Conservation (phyloP, 2,797 vertebrate species). For the Poecilia velifera region DNA sequence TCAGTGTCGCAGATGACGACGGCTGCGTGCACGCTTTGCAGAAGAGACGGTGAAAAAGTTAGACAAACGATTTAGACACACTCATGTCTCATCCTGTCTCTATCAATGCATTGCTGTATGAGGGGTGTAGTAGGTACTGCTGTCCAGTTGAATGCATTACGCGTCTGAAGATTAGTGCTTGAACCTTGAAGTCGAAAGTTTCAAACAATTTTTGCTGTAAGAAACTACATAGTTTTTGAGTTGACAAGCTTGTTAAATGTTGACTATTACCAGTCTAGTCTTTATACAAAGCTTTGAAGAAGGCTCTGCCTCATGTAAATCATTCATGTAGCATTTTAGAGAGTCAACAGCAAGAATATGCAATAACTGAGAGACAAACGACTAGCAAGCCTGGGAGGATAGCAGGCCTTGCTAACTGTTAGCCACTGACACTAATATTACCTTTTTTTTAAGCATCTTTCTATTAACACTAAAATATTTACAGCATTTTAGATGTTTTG, state of each 20-base stretch:
- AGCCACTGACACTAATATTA: background rate
- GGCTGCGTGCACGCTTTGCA: slow-evolving; percentile 25
- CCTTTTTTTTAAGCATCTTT: background rate
- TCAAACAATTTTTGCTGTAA: background rate
- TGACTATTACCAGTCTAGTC: background rate
- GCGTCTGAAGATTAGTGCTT: background rate
- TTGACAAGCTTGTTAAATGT: background rate
- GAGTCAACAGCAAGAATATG: background rate
- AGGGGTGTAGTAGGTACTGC: background rate
- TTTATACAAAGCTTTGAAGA: background rate
- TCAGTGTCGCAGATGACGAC: slow-evolving; percentile 34
- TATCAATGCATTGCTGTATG: background rate
- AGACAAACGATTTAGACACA: slow-evolving; percentile 15
- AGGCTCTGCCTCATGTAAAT: background rate
- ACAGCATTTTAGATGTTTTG: background rate
- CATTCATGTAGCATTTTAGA: background rate
- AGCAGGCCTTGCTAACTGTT: background rate
- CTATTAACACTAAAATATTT: background rate
- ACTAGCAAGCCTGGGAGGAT: background rate
- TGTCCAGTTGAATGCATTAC: background rate
- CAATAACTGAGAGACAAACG: background rate
- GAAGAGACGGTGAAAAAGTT: slow-evolving; percentile 33
- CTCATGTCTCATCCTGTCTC: background rate
- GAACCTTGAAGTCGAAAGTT: background rate
- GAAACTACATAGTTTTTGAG: background rate